Percentiles rank a stretch among this genome's conserved stretches.
phyloP scores from a whole-genome alignment of 1,140 invertebrate genomes.

The Penaeus vannamei region DNA sequence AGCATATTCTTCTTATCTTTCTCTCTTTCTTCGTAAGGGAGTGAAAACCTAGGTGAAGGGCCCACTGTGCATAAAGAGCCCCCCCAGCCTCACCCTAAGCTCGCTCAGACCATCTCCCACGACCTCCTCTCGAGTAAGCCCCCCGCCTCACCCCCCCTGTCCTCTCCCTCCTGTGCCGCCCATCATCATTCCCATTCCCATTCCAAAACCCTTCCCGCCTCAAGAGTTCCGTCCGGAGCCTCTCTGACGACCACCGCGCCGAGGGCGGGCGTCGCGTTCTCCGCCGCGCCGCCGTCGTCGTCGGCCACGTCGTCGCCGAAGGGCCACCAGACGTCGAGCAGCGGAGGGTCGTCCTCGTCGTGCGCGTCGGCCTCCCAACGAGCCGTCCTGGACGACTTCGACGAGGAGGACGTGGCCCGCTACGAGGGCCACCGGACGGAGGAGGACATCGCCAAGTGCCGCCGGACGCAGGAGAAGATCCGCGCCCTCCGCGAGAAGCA shows the following conservation, averaged over 20 bases:
- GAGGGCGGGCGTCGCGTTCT: not conserved
- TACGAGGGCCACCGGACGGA: constrained; percentile 63
- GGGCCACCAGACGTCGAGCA: not conserved
- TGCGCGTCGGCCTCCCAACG: not conserved
- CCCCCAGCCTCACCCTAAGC: no score
- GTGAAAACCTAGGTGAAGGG: constrained; percentile 54
- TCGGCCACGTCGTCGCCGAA: not conserved
- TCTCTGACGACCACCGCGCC: not conserved
- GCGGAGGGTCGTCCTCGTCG: not conserved
- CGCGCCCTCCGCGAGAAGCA: constrained; percentile 75
- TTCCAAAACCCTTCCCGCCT: constrained; percentile 9
- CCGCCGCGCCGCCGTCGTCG: not conserved
- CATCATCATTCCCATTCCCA: constrained; percentile 34
- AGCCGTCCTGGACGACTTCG: constrained; percentile 48
- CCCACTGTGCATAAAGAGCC: not conserved
- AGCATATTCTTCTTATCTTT: constrained; percentile 52
- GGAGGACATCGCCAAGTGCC: constrained; percentile 59
- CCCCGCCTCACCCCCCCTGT: not conserved
- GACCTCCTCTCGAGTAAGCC: not conserved
- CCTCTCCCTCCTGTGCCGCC: not conserved
- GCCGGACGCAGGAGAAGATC: constrained; percentile 72
- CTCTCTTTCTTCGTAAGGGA: constrained; percentile 59
- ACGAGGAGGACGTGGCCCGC: constrained; percentile 65
- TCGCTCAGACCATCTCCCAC: constrained; percentile 8
- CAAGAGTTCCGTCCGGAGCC: constrained; percentile 28